Percentiles rank a stretch among this genome's conserved stretches.
Evolutionary conservation across 2,113 vertebrate species (phyloP).

Genomic region (Steatornis caripensis): DNA sequence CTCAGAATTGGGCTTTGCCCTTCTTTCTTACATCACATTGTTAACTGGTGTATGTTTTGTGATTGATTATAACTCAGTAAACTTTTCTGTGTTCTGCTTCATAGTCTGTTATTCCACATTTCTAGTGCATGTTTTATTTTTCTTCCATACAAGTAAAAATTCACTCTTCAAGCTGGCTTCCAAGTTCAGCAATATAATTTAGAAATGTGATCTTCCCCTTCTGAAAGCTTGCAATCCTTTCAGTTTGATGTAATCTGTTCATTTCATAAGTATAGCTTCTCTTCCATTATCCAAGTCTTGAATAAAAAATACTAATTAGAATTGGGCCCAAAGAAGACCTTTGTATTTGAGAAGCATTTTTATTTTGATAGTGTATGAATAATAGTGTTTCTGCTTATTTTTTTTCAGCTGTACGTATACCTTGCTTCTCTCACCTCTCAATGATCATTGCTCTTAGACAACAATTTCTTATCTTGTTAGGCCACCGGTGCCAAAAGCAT

Average conservation of each 20-base stretch:
- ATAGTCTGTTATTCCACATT: not conserved
- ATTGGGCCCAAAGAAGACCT: not conserved
- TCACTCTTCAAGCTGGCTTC: not conserved
- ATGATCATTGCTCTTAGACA: not conserved
- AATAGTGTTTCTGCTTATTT: not conserved
- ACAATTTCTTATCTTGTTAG: not conserved
- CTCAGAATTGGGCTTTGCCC: not conserved
- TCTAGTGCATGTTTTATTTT: not conserved
- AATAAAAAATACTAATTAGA: not conserved
- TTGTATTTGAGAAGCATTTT: not conserved
- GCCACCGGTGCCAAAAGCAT: not conserved
- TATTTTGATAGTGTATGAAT: not conserved
- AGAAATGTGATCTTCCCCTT: not conserved
- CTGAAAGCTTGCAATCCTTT: not conserved
- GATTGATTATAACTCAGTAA: not conserved
- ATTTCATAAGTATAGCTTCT: not conserved
- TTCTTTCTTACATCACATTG: not conserved
- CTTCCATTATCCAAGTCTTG: not conserved
- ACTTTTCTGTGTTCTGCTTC: not conserved
- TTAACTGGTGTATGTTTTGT: not conserved
- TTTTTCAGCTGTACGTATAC: not conserved
- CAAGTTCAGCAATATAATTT: not conserved
- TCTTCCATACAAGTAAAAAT: not conserved
- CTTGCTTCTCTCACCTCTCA: not conserved
- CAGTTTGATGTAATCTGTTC: not conserved